Base-by-base conservation (phyloP, 2,797 vertebrate species). In the Moxostoma hubbsi region DNA sequence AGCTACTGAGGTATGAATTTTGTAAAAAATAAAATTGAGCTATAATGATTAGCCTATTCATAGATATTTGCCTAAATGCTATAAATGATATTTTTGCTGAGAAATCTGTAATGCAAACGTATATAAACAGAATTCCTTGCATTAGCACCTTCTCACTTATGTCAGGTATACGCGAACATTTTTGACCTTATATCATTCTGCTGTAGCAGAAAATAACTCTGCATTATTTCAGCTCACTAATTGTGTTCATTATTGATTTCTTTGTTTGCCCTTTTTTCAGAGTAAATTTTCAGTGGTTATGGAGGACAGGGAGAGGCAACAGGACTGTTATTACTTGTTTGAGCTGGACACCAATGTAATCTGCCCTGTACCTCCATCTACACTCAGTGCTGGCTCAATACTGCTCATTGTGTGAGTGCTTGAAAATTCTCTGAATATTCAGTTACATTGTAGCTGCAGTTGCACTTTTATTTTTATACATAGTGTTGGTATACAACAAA, bases 241-340 rank as follows among this genome's bases (percentile, higher is more conserved):
- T 57, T 24, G 16, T 51, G 53, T 18, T 45, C 9, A 16, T 51
- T 0, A 45, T 66, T 50, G 6, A n/a, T 54, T 10, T 36, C 36
- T 62, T 45, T 54, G 11, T 46, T 9, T 54, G n/a, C 50, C 4
- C 69, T 66, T 63, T 47, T 82, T 50, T 75, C 89, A 99, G 98
- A 90, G 86, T 49, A 16, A 81, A 0, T 92, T 99, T 79, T 80
- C 85, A 68, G 91, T 94, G 58, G 80, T 94, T 73, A 79, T 85
- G 1, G 97, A 99, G 85, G 93, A 97, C 80, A 91, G 94, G 62
- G 88, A 93, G 0, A 93, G 92, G 83, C 0, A 73, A 0, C 71
- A 81, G 2, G 93, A 95, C 0, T 99, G 97, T 90, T 97, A 96
- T 90, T 99, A 99, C 91, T 92, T 98, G 85, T 97, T 99, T 87